These are phyloP conservation scores for Oscheius sp. DNA, from an alignment of 2,888 invertebrate species.

Conservation along the genomic window DNA sequence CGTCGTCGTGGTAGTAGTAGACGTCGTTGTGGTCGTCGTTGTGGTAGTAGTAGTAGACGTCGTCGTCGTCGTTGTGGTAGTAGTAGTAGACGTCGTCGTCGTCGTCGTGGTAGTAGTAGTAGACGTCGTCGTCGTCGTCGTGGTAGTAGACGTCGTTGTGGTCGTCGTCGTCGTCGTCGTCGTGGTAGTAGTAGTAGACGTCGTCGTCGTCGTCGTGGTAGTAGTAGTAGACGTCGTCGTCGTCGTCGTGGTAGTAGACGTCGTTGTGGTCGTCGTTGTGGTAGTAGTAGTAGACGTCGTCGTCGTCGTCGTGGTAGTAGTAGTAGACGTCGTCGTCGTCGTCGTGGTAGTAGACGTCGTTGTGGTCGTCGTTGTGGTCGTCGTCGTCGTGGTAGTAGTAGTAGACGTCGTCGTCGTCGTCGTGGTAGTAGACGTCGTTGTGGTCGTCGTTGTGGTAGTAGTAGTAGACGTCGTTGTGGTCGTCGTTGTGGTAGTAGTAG, in stretches of 20 bases:
- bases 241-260: not conserved
- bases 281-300: not conserved
- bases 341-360: not conserved
- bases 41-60: not conserved
- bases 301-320: not conserved
- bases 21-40: not conserved
- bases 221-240: not conserved
- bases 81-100: not conserved
- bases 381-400: not conserved
- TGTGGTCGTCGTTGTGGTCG: not conserved
- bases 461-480: not conserved
- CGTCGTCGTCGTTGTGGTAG: not conserved
- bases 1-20: not conserved
- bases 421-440: not conserved
- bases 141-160: not conserved
- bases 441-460: not conserved
- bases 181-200: not conserved
- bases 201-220: not conserved
- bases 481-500: not conserved
- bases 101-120: not conserved
- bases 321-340: not conserved
- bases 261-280: not conserved
- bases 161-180: not conserved
- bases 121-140: not conserved
- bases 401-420: not conserved